phyloP scores from a whole-genome alignment of 2,113 vertebrate species.

The Xenopus borealis region DNA sequence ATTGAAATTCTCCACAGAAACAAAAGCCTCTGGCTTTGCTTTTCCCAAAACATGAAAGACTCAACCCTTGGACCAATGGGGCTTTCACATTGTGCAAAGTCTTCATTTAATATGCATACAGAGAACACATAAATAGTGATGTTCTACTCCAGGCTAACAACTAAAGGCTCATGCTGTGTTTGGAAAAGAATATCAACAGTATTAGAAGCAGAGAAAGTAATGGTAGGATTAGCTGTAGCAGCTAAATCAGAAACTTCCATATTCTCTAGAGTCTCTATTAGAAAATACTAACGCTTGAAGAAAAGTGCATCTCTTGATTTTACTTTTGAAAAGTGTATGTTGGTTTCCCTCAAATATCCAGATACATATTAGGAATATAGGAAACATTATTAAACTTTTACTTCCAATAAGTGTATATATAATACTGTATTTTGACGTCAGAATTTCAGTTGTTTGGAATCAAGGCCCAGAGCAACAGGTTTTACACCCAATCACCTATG shows the following conservation, averaged over 20 bases:
- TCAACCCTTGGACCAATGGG: neutral
- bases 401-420: too few relatives aligned
- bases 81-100: neutral
- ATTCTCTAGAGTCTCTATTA: neutral
- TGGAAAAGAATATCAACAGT: constrained; percentile 2
- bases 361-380: too few relatives aligned
- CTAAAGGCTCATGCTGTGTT: constrained; percentile 7
- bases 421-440: too few relatives aligned
- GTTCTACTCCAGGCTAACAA: constrained; percentile 5
- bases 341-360: too few relatives aligned
- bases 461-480: too few relatives aligned
- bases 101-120: neutral
- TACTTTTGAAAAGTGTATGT: too few relatives aligned
- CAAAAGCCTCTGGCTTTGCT: neutral
- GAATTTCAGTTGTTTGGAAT: too few relatives aligned
- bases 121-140: constrained; percentile 8
- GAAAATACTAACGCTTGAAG: neutral
- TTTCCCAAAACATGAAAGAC: constrained; percentile 2
- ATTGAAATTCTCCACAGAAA: neutral
- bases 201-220: neutral
- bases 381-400: too few relatives aligned
- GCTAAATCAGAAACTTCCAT: neutral
- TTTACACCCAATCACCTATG: too few relatives aligned
- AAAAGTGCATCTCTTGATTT: neutral
- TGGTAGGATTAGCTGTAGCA: neutral